Evolutionary conservation across 2,888 invertebrate species (phyloP).

Genomic region (Branchellion lobata): DNA sequence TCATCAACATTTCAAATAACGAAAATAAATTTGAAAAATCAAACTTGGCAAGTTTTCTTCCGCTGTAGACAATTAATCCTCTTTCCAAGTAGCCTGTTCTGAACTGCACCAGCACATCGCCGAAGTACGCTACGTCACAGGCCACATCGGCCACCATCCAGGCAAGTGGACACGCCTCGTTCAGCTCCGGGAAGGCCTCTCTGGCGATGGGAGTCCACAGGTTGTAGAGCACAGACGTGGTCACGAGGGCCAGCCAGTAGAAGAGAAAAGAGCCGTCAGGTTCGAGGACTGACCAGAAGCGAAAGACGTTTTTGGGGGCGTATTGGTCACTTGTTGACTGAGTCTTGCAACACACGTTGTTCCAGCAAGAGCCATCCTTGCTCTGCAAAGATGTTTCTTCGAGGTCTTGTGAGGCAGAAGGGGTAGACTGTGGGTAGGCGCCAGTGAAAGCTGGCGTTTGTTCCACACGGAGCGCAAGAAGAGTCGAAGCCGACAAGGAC

Average conservation of each 20-base stretch:
- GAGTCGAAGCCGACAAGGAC: not conserved
- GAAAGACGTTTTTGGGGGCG: not conserved
- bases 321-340: not conserved
- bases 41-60: slow-evolving; percentile 75
- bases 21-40: too few species aligned
- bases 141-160: slow-evolving; percentile 70
- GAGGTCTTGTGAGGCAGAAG: not conserved
- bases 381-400: too few species aligned
- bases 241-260: slow-evolving; percentile 87
- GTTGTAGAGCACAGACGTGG: slow-evolving; percentile 86
- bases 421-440: not conserved
- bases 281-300: slow-evolving; percentile 71
- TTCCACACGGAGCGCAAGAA: not conserved
- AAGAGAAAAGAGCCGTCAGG: slow-evolving; percentile 94
- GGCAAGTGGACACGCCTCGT: slow-evolving; percentile 59
- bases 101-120: slow-evolving; percentile 86
- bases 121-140: slow-evolving; percentile 81
- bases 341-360: not conserved
- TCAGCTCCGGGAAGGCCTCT: slow-evolving; percentile 88
- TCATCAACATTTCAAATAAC: too few species aligned
- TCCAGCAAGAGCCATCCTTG: too few species aligned
- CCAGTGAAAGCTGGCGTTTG: too few species aligned
- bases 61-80: slow-evolving; percentile 89
- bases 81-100: slow-evolving; percentile 92
- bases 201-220: slow-evolving; percentile 91